Base-by-base conservation (phyloP, 2,888 invertebrate genomes). In the Cerceris ruficornis region DNA sequence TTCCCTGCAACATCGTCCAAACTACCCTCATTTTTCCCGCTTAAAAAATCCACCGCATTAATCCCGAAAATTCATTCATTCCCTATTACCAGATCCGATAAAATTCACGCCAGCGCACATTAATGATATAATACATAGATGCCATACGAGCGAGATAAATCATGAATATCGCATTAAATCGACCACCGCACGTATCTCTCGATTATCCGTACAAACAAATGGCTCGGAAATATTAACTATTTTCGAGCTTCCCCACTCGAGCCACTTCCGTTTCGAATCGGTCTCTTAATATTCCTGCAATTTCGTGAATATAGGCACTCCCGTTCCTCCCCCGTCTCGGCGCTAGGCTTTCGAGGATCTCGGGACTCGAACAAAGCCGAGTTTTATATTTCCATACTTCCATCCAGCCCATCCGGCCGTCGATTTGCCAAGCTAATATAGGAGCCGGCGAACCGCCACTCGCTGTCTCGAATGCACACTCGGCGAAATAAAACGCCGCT, bases 371-470 rank as follows among this genome's bases (percentile, higher is more conserved):
- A 61, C 68, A 69, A 66, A 79, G 65, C 62, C 60, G 74, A 62
- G 74, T 68, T 77, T 79, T 69, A 59, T 69, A 74, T 74, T 28
- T 57, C 64, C 61, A 46, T 69, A 49, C 43, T 66, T 57, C 49
- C 62, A 11, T 11, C 46, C 43, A 15, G 11, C 39, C 50, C 52
- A 39, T 55, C 41, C 42, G 55, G 41, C 28, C 61, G 11, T 65
- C 69, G 72, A 79, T 66, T 65, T 61, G 65, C 50, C 49, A 14
- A 57, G 73, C 74, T 69, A 80, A 79, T 76, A 72, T 42, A 58
- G 14, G 39, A 59, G 46, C 46, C 14, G 41, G 60, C 49, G 58
- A 46, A 57, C 46, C 41, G 49, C 62, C 54, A 54, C 55, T 69
- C 69, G 66, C 58, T 42, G 46, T 61, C 62, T 60, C 60, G 46